Evolutionary conservation across 2,113 vertebrate species (phyloP).

Genomic region (Synchiropus splendidus): DNA sequence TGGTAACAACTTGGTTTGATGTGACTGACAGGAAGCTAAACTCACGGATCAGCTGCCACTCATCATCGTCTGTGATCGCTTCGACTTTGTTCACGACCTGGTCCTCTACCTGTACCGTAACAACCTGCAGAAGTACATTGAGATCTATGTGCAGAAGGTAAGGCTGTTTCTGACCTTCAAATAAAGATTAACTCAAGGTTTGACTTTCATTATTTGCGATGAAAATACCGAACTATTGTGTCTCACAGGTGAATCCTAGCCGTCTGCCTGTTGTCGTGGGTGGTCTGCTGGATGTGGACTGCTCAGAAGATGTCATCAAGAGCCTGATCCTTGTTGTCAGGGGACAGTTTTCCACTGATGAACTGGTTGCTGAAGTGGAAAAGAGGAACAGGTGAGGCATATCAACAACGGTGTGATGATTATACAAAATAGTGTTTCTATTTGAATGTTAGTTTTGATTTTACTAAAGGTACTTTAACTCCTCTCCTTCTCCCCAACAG

Average conservation of each 20-base stretch:
- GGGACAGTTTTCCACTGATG: constrained; percentile 96
- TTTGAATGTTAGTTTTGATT: background rate
- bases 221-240: background rate
- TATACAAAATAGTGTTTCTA: background rate
- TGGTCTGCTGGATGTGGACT: constrained; percentile 92
- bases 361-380: constrained; percentile 95
- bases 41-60: constrained; percentile 95
- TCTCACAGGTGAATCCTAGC: constrained; percentile 88
- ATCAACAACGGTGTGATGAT: background rate
- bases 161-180: constrained; percentile 7
- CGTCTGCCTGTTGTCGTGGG: constrained; percentile 93
- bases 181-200: no score
- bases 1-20: constrained; percentile 7
- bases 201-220: background rate
- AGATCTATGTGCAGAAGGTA: constrained; percentile 99
- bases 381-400: constrained; percentile 86
- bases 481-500: constrained; percentile 54
- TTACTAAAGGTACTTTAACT: background rate
- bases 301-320: constrained; percentile 97
- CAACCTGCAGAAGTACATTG: constrained; percentile 97
- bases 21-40: constrained; percentile 84
- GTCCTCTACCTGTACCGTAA: constrained; percentile 97
- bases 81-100: constrained; percentile 96
- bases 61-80: constrained; percentile 96
- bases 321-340: constrained; percentile 93